A percentile compares a stretch with the other conserved stretches of the same genome.
phyloP scores from a whole-genome alignment of 1,140 invertebrate species.

The Brachionus plicatilis region DNA sequence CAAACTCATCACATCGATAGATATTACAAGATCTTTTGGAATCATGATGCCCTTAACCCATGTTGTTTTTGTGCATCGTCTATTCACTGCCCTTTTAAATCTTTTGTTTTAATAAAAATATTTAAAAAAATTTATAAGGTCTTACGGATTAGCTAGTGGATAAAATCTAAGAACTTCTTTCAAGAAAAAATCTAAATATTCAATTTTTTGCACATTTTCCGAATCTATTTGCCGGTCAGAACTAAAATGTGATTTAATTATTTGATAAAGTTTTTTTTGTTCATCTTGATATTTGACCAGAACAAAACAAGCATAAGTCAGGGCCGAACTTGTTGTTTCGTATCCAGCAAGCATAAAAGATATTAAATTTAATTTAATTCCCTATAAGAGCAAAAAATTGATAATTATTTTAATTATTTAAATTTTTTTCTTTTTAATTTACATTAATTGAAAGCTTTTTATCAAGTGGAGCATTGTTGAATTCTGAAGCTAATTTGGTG shows the following conservation, averaged over 20 bases:
- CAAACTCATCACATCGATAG: constrained; percentile 50
- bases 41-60: constrained; percentile 47
- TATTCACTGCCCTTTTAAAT: constrained; percentile 45
- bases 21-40: constrained; percentile 49
- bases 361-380: constrained; percentile 47
- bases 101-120: background rate
- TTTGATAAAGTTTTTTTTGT: constrained; percentile 55
- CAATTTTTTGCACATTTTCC: background rate
- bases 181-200: constrained; percentile 19
- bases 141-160: background rate
- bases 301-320: constrained; percentile 56
- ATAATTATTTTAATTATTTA: background rate
- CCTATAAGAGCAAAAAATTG: constrained; percentile 42
- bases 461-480: background rate
- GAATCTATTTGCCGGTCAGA: background rate
- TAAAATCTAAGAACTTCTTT: constrained; percentile 18
- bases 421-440: background rate
- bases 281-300: constrained; percentile 56
- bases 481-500: background rate
- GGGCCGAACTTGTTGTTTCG: constrained; percentile 57
- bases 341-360: constrained; percentile 52
- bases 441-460: background rate
- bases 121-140: background rate
- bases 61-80: constrained; percentile 45
- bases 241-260: constrained; percentile 45